These are phyloP conservation scores for Syndactyla subalaris DNA, from an alignment of 2,797 vertebrate genomes.

Conservation along the genomic window DNA sequence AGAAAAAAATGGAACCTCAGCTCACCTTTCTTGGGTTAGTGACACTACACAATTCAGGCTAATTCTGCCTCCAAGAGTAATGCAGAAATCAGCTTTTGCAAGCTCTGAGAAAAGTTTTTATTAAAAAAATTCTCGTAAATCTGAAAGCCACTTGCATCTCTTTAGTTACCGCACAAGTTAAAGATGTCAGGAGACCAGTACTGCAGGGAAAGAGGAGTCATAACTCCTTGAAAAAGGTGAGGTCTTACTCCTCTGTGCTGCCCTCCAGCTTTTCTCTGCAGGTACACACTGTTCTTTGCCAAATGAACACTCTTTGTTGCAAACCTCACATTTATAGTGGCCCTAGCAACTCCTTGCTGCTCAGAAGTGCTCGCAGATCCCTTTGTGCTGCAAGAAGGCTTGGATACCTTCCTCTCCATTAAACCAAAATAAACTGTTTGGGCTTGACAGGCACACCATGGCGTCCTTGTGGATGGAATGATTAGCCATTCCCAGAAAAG, in stretches of 20 bases:
- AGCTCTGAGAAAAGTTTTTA: not conserved
- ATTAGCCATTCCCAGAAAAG: conserved; percentile 33
- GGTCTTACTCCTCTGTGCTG: not conserved
- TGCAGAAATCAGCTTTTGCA: not conserved
- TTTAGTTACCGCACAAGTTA: not conserved
- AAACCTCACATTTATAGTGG: conserved; percentile 27
- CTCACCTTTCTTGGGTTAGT: not conserved
- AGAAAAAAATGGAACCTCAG: not conserved
- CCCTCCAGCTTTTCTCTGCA: not conserved
- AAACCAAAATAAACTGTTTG: conserved; percentile 32
- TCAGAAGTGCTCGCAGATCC: not conserved
- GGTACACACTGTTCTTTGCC: not conserved
- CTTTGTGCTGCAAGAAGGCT: conserved; percentile 1
- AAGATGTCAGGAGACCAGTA: not conserved
- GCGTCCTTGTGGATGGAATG: conserved; percentile 11
- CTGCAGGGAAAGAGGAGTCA: not conserved
- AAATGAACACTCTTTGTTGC: not conserved
- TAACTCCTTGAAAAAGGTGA: not conserved
- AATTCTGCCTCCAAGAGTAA: not conserved
- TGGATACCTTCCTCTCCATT: conserved; percentile 32
- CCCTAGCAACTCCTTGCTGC: not conserved
- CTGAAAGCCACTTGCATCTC: not conserved
- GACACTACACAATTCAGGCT: not conserved
- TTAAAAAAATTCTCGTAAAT: not conserved
- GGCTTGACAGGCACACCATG: conserved; percentile 9